Conservation (phyloP, 2,888 invertebrate species). For the Microctonus aethiopoides region DNA sequence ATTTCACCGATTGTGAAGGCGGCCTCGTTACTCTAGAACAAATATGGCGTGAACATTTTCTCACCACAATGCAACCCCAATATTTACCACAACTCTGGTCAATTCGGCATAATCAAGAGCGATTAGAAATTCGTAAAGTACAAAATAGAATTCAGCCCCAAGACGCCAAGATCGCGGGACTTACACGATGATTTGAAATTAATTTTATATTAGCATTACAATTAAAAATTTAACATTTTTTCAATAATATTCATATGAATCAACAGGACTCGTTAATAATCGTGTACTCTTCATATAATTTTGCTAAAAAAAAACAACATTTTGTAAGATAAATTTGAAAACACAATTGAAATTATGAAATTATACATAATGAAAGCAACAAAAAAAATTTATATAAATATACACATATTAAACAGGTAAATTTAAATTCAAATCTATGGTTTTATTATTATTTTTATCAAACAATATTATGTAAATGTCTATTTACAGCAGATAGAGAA, state of each 20-base stretch:
- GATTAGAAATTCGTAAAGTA: slow-evolving; percentile 66
- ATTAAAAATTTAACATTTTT: slow-evolving; percentile 6
- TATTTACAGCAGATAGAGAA: background rate
- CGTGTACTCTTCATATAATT: too few species aligned
- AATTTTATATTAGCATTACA: slow-evolving; percentile 9
- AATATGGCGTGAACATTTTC: slow-evolving; percentile 81
- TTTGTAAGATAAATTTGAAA: too few species aligned
- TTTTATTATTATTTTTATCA: background rate
- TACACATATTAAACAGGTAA: background rate
- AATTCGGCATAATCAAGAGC: slow-evolving; percentile 76
- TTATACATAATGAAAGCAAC: too few species aligned
- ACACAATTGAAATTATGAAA: too few species aligned
- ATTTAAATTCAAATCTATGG: background rate
- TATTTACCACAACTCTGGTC: slow-evolving; percentile 83
- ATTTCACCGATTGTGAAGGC: slow-evolving; percentile 69
- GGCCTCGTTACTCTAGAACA: slow-evolving; percentile 78
- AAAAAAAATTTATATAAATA: background rate
- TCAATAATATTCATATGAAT: background rate
- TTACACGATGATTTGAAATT: slow-evolving; percentile 31
- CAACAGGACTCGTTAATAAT: background rate
- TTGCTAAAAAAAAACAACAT: too few species aligned
- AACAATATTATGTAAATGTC: background rate
- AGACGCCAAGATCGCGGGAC: slow-evolving; percentile 61
- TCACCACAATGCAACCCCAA: slow-evolving; percentile 77
- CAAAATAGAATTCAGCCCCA: slow-evolving; percentile 61